Conservation (phyloP, 2,888 invertebrate genomes). For the Pristionchus arcanus region DNA sequence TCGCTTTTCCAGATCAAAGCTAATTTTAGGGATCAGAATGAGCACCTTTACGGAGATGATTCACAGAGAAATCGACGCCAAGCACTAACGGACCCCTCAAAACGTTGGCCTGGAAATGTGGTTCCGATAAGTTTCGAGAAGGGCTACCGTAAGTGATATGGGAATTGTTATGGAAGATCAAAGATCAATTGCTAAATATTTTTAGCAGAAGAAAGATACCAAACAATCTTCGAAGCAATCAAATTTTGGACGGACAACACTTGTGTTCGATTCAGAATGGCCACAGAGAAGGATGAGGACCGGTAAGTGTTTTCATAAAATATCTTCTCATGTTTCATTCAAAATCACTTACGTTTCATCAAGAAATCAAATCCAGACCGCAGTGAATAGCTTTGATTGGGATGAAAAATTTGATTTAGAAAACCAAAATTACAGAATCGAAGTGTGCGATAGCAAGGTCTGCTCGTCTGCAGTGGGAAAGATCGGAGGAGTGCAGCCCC, state of each 20-base stretch:
- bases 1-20: no score
- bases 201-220: constrained; percentile 42
- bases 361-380: no score
- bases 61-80: neutral
- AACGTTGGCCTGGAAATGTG: neutral
- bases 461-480: constrained; percentile 33
- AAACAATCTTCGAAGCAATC: constrained; percentile 40
- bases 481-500: constrained; percentile 22
- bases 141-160: neutral
- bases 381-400: no score
- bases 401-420: no score
- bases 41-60: neutral
- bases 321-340: no score
- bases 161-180: neutral
- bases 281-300: neutral
- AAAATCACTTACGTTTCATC: no score
- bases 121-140: constrained; percentile 4
- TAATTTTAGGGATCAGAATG: neutral
- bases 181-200: neutral
- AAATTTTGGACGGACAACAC: constrained; percentile 42
- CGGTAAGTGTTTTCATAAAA: neutral
- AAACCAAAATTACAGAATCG: neutral
- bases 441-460: neutral
- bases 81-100: neutral
- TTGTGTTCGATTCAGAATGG: constrained; percentile 31